These are phyloP conservation scores for Apocheima hispidaria DNA, from an alignment of 2,888 invertebrate species.

Conservation along the genomic window DNA sequence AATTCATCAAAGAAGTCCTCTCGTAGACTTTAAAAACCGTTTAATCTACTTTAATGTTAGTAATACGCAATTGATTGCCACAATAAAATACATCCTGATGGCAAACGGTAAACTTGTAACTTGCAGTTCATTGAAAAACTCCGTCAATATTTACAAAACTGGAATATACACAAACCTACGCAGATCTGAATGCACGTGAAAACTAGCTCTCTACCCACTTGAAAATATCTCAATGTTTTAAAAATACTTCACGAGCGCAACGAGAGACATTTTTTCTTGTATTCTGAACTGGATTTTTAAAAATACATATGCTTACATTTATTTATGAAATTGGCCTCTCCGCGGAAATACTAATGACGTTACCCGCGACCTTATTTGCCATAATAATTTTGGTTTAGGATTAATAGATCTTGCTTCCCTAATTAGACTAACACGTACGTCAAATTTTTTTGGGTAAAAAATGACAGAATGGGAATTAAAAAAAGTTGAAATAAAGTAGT, in stretches of 20 bases:
- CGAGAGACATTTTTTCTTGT: neutral
- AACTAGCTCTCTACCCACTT: constrained; percentile 10
- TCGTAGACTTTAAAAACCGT: neutral
- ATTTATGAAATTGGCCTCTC: constrained; percentile 9
- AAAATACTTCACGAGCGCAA: constrained; percentile 14
- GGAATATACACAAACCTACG: constrained; percentile 15
- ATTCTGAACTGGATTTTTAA: constrained; percentile 9
- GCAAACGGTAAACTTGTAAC: constrained; percentile 21
- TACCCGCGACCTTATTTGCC: neutral
- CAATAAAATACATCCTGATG: neutral
- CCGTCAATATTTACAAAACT: constrained; percentile 7
- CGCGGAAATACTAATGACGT: constrained; percentile 5
- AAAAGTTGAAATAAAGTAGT: too few relatives aligned
- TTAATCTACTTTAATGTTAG: neutral
- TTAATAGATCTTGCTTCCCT: neutral
- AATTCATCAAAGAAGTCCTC: too few relatives aligned
- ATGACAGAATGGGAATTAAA: too few relatives aligned
- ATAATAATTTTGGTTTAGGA: constrained; percentile 3
- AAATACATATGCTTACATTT: constrained; percentile 1
- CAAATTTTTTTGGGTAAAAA: too few relatives aligned
- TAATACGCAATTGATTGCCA: neutral
- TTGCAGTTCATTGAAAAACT: constrained; percentile 5
- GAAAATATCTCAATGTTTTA: constrained; percentile 7
- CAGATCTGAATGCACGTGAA: constrained; percentile 12
- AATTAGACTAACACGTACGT: too few relatives aligned